These are phyloP conservation scores for Druon quercuslanigerum DNA, from an alignment of 1,140 invertebrate genomes.

Conservation along the genomic window DNA sequence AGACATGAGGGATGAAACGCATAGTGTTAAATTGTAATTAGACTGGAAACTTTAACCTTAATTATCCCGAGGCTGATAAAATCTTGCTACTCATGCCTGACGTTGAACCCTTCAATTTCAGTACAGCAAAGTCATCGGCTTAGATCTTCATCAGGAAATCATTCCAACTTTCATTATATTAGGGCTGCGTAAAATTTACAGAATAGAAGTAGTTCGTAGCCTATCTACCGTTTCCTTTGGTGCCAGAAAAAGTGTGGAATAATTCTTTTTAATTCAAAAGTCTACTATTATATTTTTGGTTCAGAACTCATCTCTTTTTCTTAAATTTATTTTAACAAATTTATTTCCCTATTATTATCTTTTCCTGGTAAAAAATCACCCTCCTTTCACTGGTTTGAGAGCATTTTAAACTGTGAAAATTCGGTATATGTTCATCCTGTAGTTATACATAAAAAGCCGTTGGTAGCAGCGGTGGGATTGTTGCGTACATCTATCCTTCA, in stretches of 20 bases:
- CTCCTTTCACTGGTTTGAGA: too few relatives aligned
- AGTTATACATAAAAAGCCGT: too few relatives aligned
- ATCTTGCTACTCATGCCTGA: slow-evolving; percentile 27
- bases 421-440: too few relatives aligned
- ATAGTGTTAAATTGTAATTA: background rate
- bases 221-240: background rate
- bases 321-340: too few relatives aligned
- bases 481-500: background rate
- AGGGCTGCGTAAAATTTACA: slow-evolving; percentile 1
- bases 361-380: too few relatives aligned
- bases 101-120: slow-evolving; percentile 26
- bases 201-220: background rate
- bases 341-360: too few relatives aligned
- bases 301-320: too few relatives aligned
- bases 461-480: too few relatives aligned
- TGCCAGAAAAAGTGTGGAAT: background rate
- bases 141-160: background rate
- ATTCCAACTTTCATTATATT: background rate
- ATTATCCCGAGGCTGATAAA: slow-evolving; percentile 20
- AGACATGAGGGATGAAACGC: background rate
- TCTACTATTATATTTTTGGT: too few relatives aligned
- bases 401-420: too few relatives aligned
- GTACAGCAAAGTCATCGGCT: slow-evolving; percentile 16
- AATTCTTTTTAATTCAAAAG: too few relatives aligned
- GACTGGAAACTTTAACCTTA: slow-evolving; percentile 11